A percentile compares a stretch with the other conserved stretches of the same genome.
Evolutionary conservation across 2,113 vertebrate species (phyloP).

Genomic region (Verasper variegatus): DNA sequence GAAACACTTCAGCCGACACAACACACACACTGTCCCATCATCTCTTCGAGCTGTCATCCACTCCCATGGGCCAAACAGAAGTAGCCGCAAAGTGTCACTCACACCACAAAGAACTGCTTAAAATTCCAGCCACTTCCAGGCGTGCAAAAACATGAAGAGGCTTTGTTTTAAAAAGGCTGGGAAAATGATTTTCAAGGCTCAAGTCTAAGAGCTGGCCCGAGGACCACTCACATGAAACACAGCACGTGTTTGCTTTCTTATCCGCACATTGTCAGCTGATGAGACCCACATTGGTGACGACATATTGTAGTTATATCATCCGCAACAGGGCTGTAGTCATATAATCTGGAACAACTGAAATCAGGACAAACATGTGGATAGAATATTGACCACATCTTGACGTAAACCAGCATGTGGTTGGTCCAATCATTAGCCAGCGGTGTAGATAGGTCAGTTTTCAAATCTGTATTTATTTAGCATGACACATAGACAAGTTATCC

Average conservation of each 20-base stretch:
- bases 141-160: constrained; percentile 28
- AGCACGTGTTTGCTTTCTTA: constrained; percentile 20
- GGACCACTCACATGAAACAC: constrained; percentile 59
- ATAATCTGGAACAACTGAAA: neutral
- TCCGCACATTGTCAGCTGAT: constrained; percentile 49
- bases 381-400: too few species aligned
- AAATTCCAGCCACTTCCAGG: constrained; percentile 42
- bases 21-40: constrained; percentile 12
- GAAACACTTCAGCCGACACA: too few species aligned
- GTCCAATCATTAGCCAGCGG: too few species aligned
- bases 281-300: neutral
- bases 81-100: constrained; percentile 57
- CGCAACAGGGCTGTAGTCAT: neutral
- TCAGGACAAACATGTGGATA: too few species aligned
- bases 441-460: too few species aligned
- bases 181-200: constrained; percentile 34
- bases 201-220: constrained; percentile 29
- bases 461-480: too few species aligned
- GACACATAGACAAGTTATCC: too few species aligned
- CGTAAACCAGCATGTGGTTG: too few species aligned
- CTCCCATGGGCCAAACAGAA: constrained; percentile 40
- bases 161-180: constrained; percentile 9
- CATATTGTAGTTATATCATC: neutral
- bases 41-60: constrained; percentile 35
- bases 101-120: constrained; percentile 40